Percentiles rank a stretch among this genome's conserved stretches.
phyloP scores from a whole-genome alignment of 92 coral and sea anemone genomes.

The Porites divaricata region DNA sequence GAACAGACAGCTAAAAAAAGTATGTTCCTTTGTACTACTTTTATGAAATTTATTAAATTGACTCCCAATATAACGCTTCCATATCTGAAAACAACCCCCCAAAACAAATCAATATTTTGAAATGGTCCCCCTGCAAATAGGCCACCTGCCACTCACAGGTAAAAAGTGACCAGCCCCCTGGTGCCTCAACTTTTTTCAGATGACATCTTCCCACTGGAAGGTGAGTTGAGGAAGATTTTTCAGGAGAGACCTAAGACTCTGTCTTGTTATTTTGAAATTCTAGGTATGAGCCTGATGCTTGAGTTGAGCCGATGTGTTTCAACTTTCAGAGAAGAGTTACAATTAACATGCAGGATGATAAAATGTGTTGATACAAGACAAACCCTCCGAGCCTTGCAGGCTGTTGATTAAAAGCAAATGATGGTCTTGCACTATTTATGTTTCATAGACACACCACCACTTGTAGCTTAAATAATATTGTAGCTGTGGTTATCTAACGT shows the following conservation, averaged over 20 bases:
- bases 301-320: not conserved
- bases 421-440: not conserved
- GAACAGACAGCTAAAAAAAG: no score
- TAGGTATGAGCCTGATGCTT: constrained; percentile 69
- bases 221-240: no score
- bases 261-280: not conserved
- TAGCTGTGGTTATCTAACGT: not conserved
- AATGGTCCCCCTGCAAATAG: no score
- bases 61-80: no score
- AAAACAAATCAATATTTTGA: no score
- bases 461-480: not conserved
- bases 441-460: not conserved
- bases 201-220: no score
- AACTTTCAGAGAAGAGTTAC: not conserved
- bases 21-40: no score
- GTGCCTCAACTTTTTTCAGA: no score
- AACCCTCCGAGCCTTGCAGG: not conserved
- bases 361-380: not conserved
- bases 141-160: no score
- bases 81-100: no score
- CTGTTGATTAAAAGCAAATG: not conserved
- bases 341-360: not conserved
- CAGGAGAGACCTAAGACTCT: not conserved
- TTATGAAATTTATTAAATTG: no score
- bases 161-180: no score